Evolutionary conservation across 2,113 vertebrate genomes (phyloP).

Genomic region (Pycnonotus jocosus): DNA sequence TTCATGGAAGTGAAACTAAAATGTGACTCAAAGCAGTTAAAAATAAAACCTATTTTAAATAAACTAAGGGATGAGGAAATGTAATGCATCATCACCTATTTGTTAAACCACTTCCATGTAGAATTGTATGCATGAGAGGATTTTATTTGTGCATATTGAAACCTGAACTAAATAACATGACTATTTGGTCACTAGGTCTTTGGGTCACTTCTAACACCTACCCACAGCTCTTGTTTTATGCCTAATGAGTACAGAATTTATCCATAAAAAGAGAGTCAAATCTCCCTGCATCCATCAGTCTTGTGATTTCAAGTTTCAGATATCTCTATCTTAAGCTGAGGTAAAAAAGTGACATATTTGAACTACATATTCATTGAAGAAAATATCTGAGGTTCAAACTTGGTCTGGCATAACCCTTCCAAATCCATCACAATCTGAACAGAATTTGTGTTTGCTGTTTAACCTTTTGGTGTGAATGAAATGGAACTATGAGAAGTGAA

Average conservation of each 20-base stretch:
- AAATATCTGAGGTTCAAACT: not conserved
- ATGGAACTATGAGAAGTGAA: not conserved
- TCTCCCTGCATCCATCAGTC: not conserved
- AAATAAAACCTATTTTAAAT: not conserved
- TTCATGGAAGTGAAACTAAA: constrained; percentile 10
- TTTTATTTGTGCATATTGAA: not conserved
- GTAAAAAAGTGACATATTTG: not conserved
- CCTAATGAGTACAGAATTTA: not conserved
- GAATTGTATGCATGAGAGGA: not conserved
- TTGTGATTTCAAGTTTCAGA: not conserved
- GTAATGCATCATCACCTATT: not conserved
- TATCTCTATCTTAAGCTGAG: not conserved
- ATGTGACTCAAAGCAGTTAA: constrained; percentile 10
- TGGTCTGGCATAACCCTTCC: not conserved
- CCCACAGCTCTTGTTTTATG: not conserved
- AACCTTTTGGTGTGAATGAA: not conserved
- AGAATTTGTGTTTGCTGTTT: not conserved
- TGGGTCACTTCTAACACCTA: not conserved
- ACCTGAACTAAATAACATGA: not conserved
- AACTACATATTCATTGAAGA: not conserved
- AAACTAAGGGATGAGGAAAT: not conserved
- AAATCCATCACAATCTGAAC: not conserved
- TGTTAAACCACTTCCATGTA: not conserved
- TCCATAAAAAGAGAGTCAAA: not conserved
- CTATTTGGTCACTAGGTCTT: not conserved